Conservation (phyloP, 2,113 vertebrate species). For the Piprites chloris region DNA sequence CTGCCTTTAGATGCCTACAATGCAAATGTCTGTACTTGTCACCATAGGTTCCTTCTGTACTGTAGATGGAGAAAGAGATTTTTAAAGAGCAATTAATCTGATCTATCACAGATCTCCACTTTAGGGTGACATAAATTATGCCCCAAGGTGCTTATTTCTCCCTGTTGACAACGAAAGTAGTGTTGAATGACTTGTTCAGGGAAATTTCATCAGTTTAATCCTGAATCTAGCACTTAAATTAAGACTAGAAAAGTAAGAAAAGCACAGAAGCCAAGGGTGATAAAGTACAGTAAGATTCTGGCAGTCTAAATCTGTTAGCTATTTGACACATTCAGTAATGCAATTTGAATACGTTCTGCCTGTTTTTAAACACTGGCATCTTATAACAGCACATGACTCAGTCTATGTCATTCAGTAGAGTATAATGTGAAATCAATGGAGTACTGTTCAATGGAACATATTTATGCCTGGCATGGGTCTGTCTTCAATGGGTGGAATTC, state of each 20-base stretch:
- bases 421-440: background rate
- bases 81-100: background rate
- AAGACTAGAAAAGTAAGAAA: background rate
- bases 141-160: background rate
- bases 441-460: background rate
- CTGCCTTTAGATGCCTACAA: background rate
- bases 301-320: background rate
- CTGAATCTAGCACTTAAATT: background rate
- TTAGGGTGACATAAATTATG: background rate
- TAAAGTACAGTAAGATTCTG: background rate
- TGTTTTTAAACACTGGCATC: rapidly evolving
- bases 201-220: background rate
- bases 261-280: background rate
- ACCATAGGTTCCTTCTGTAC: background rate
- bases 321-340: background rate
- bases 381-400: background rate
- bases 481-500: background rate
- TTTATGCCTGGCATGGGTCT: background rate
- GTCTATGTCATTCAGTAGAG: background rate
- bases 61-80: background rate
- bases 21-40: background rate
- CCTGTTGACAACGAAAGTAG: background rate
- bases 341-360: background rate
- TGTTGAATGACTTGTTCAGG: background rate
- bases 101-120: background rate